A percentile compares a stretch with the other conserved stretches of the same genome.
These are phyloP conservation scores for Phataginus tricuspis DNA, from an alignment of 2,797 vertebrate genomes.

Conservation along the genomic window DNA sequence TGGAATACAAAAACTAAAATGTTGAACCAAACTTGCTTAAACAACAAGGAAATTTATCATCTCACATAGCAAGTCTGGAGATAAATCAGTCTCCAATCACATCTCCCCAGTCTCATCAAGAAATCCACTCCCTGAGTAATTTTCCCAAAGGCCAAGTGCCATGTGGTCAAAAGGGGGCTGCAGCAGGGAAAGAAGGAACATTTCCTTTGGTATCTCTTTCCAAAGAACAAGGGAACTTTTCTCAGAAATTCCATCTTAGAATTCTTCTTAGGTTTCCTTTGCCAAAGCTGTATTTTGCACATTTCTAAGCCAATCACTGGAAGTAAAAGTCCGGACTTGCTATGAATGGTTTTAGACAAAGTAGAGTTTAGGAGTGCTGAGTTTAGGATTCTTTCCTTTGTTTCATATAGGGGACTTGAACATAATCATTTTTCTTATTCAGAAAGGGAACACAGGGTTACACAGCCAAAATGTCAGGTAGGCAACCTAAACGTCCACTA, in stretches of 20 bases:
- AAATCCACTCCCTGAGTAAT: not conserved
- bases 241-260: conserved; percentile 48
- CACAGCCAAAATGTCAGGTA: not conserved
- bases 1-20: not conserved
- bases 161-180: not conserved
- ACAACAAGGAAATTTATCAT: conserved; percentile 1
- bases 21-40: not conserved
- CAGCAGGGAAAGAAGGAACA: not conserved
- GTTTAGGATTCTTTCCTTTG: not conserved
- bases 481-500: not conserved
- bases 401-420: not conserved
- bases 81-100: not conserved
- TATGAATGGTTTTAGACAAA: not conserved
- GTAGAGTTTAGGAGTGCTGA: not conserved
- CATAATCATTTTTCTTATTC: conserved; percentile 41
- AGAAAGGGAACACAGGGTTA: not conserved
- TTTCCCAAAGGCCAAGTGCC: not conserved
- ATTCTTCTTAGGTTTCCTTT: conserved; percentile 16
- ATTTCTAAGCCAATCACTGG: conserved; percentile 3
- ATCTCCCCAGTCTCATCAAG: not conserved
- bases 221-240: conserved; percentile 34
- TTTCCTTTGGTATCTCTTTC: conserved; percentile 20
- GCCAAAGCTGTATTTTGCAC: not conserved
- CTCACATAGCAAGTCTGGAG: not conserved
- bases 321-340: not conserved